Percentiles rank a stretch among this genome's conserved stretches.
Conservation (phyloP, 1,140 invertebrate species). For the Brachionus plicatilis region DNA sequence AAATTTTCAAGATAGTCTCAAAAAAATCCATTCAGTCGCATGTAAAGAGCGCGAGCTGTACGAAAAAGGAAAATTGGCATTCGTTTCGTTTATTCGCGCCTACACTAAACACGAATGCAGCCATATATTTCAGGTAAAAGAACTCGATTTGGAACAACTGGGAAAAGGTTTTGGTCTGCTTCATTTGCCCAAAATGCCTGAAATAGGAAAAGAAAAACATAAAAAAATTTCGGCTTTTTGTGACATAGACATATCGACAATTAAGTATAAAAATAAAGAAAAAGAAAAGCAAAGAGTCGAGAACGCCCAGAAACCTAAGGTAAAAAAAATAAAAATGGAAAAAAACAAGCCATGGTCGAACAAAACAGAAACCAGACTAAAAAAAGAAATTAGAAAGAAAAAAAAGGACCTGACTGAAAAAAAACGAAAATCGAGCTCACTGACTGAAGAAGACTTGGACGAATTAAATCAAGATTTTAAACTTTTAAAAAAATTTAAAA, state of each 20-base stretch:
- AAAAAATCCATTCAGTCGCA: not conserved
- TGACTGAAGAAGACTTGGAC: conserved; percentile 70
- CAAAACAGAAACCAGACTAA: conserved; percentile 68
- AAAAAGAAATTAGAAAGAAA: conserved; percentile 62
- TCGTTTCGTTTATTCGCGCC: conserved; percentile 86
- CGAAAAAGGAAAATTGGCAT: conserved; percentile 82
- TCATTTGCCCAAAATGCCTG: conserved; percentile 86
- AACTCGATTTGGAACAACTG: conserved; percentile 76
- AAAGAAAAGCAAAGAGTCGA: conserved; percentile 67
- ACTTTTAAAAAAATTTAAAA: conserved; percentile 77
- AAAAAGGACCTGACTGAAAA: conserved; percentile 49
- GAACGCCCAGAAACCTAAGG: conserved; percentile 61
- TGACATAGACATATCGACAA: conserved; percentile 68
- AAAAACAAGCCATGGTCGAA: conserved; percentile 66
- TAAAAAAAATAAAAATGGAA: conserved; percentile 38
- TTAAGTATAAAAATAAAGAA: conserved; percentile 71
- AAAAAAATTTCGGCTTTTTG: conserved; percentile 61
- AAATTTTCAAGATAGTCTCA: not conserved
- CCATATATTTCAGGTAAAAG: conserved; percentile 78
- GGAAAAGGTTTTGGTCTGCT: conserved; percentile 81
- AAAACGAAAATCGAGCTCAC: conserved; percentile 39
- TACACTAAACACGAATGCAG: conserved; percentile 94
- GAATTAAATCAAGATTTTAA: conserved; percentile 75
- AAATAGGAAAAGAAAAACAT: conserved; percentile 64
- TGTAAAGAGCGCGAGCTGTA: conserved; percentile 61